Percentiles rank a stretch among this genome's conserved stretches.
These are phyloP conservation scores for Lithosia quadra DNA, from an alignment of 2,888 invertebrate genomes.

Conservation along the genomic window DNA sequence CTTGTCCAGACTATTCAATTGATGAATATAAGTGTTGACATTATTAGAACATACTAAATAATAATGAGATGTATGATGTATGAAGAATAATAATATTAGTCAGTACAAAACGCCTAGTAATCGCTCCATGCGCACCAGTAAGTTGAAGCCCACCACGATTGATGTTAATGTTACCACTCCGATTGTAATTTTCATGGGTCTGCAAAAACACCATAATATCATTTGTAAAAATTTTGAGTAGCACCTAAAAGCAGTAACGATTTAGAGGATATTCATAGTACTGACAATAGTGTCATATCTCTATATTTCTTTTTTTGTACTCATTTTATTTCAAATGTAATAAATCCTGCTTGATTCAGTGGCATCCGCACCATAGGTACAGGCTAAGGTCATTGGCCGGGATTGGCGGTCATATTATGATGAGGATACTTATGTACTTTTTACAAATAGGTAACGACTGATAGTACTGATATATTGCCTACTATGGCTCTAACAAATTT, in stretches of 20 bases:
- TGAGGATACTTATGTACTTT: too few relatives aligned
- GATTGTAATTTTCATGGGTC: constrained; percentile 81
- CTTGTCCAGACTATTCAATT: not conserved
- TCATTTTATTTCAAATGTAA: too few relatives aligned
- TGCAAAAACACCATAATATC: constrained; percentile 51
- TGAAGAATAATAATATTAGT: constrained; percentile 8
- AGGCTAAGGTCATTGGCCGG: not conserved
- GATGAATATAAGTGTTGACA: not conserved
- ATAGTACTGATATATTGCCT: too few relatives aligned
- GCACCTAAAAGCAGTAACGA: not conserved
- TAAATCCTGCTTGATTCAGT: too few relatives aligned
- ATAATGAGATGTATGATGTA: not conserved
- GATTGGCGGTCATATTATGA: too few relatives aligned
- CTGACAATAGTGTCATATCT: too few relatives aligned
- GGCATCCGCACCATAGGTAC: not conserved
- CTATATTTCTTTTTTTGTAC: too few relatives aligned
- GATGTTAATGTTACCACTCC: constrained; percentile 75
- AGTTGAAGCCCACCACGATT: constrained; percentile 70
- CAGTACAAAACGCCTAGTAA: constrained; percentile 53
- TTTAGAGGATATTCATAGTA: too few relatives aligned
- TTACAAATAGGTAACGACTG: too few relatives aligned
- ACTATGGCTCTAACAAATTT: not conserved
- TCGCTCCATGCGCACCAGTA: constrained; percentile 69
- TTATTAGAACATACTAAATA: not conserved
- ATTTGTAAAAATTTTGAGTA: not conserved